These are phyloP conservation scores for Parnassius apollo DNA, from an alignment of 2,888 invertebrate genomes.

Conservation along the genomic window DNA sequence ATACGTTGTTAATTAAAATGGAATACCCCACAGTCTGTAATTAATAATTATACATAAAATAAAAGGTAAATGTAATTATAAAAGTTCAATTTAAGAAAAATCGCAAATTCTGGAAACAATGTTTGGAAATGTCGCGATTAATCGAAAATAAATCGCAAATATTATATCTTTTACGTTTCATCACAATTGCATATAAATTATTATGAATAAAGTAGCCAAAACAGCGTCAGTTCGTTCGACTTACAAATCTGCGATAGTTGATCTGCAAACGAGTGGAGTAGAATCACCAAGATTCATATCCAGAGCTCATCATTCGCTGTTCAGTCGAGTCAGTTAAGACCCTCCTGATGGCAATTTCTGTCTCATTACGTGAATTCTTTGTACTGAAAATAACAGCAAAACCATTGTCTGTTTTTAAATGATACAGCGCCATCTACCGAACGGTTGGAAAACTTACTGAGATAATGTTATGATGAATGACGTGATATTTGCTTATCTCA, in stretches of 20 bases:
- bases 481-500: slow-evolving; percentile 26
- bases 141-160: no score
- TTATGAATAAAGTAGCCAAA: slow-evolving; percentile 43
- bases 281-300: slow-evolving; percentile 66
- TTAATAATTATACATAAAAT: no score
- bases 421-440: slow-evolving; percentile 42
- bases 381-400: slow-evolving; percentile 27
- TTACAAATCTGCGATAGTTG: slow-evolving; percentile 67
- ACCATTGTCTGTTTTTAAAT: slow-evolving; percentile 40
- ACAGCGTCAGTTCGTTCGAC: slow-evolving; percentile 66
- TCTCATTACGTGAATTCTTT: not conserved
- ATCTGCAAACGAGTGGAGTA: slow-evolving; percentile 57
- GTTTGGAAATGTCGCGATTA: no score
- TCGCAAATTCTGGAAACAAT: no score
- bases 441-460: slow-evolving; percentile 24
- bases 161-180: no score
- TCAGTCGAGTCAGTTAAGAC: slow-evolving; percentile 81
- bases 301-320: slow-evolving; percentile 62
- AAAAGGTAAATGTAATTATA: no score
- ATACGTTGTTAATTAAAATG: no score
- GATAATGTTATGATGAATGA: slow-evolving; percentile 30
- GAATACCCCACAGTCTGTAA: no score
- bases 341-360: slow-evolving; percentile 60
- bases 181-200: no score
- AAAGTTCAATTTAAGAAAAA: no score